Percentiles rank a stretch among this genome's conserved stretches.
These are phyloP conservation scores for Rhyzopertha dominica DNA, from an alignment of 1,140 invertebrate genomes.

Conservation along the genomic window DNA sequence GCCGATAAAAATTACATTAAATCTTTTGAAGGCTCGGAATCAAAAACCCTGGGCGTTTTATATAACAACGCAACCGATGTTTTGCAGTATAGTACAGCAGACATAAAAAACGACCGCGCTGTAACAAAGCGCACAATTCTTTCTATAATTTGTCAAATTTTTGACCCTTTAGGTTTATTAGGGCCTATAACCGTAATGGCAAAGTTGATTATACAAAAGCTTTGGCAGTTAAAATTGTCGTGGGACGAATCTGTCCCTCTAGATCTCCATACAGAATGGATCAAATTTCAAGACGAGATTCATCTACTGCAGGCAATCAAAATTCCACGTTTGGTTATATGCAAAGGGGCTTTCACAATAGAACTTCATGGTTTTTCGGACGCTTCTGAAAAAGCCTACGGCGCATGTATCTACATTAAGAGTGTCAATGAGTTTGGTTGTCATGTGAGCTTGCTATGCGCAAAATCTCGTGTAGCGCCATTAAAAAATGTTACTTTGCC, in stretches of 20 bases:
- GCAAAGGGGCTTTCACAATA: no score
- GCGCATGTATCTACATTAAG: conserved; percentile 29
- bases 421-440: conserved; percentile 23
- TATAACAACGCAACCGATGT: conserved; percentile 7
- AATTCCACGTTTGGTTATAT: no score
- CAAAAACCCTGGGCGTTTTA: conserved; percentile 9
- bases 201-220: conserved; percentile 28
- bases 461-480: conserved; percentile 29
- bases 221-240: conserved; percentile 23
- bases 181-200: conserved; percentile 26
- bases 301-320: no score
- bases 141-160: conserved; percentile 18
- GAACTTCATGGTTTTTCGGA: conserved; percentile 39
- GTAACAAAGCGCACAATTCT: conserved; percentile 23
- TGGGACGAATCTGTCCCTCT: conserved; percentile 27
- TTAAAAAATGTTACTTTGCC: conserved; percentile 29
- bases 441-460: conserved; percentile 14
- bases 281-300: no score
- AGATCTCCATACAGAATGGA: no score
- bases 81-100: conserved; percentile 5
- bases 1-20: background rate
- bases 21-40: conserved; percentile 1
- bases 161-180: conserved; percentile 31
- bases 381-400: conserved; percentile 31
- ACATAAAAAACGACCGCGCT: background rate